Base-by-base conservation (phyloP, 2,888 invertebrate genomes). In the Tridacna gigas region DNA sequence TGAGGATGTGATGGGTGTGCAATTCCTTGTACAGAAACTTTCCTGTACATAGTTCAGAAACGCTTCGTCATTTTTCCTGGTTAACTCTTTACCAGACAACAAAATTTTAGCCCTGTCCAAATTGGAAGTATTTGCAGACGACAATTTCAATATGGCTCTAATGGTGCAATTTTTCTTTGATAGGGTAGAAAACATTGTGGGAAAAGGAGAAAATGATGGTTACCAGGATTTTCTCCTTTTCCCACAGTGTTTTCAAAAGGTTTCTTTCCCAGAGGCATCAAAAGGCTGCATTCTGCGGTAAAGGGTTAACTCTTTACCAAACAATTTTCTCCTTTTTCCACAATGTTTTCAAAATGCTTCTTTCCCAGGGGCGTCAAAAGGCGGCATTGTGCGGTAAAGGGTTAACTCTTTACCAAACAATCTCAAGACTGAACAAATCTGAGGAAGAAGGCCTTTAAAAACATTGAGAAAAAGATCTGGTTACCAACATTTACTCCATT, bases 401-500 rank as follows among this genome's bases (percentile, higher is more conserved):
- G 51, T 51, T 51, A 51, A 51, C 51, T 51, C 51, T 51, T 51
- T 51, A 11, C 51, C 51, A 51, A 13, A 51, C 51, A 51, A 15
- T n/a, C n/a, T n/a, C n/a, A n/a, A n/a, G n/a, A n/a, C n/a, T n/a
- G 15, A 51, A 51, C 51, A 51, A 51, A 51, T 51, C 51, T 51
- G 51, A 11, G 15, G 51, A 13, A 51, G 51, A 51, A 51, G 15
- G 15, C 51, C 51, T 51, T 51, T 11, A 13, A 15, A 11, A 51
- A 13, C 15, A 51, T 51, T 11, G 11, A 37, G 67, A 67, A 67
- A 63, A 20, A 28, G 67, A n/a, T n/a, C 67, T 67, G 18, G 28
- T 67, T 13, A 67, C n/a, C 18, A 67, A 13, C 67, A 67, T 20
- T 67, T 67, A 28, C 37, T 63, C 63, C 63, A 7, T 63, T 63